phyloP scores from a whole-genome alignment of 1,140 invertebrate species.

The Euura lappo region DNA sequence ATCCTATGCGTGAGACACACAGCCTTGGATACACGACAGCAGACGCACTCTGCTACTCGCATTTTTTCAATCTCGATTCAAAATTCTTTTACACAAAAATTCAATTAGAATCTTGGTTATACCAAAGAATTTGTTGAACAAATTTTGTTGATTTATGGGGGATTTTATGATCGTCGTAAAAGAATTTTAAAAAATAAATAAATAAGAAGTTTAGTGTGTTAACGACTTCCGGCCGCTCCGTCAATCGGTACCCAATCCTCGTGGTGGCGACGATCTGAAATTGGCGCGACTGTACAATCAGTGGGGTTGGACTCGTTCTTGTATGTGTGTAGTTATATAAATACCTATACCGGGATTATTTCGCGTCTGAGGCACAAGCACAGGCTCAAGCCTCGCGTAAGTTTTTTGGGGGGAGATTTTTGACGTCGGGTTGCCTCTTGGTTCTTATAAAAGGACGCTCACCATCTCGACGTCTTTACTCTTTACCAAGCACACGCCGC shows the following conservation, averaged over 20 bases:
- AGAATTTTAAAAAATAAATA: too few species aligned
- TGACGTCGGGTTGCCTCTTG: constrained; percentile 31
- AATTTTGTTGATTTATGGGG: too few species aligned
- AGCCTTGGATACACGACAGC: too few species aligned
- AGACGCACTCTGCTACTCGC: too few species aligned
- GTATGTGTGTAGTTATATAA: background rate
- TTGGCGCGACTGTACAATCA: background rate
- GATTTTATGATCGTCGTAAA: background rate
- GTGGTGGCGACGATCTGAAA: background rate
- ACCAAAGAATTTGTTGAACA: too few species aligned
- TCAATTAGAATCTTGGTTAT: too few species aligned
- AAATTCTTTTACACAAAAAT: too few species aligned
- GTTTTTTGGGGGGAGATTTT: constrained; percentile 34
- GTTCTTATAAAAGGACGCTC: constrained; percentile 54
- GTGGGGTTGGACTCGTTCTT: too few species aligned
- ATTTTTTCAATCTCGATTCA: too few species aligned
- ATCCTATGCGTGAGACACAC: background rate
- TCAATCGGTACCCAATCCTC: background rate
- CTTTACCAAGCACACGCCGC: constrained; percentile 34
- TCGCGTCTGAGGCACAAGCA: background rate
- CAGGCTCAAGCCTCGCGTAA: background rate
- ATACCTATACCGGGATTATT: background rate
- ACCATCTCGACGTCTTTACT: constrained; percentile 43
- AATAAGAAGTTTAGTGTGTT: too few species aligned
- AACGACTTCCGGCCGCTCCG: background rate